Conservation (phyloP, 2,113 vertebrate species). For the Ploceus nigricollis region DNA sequence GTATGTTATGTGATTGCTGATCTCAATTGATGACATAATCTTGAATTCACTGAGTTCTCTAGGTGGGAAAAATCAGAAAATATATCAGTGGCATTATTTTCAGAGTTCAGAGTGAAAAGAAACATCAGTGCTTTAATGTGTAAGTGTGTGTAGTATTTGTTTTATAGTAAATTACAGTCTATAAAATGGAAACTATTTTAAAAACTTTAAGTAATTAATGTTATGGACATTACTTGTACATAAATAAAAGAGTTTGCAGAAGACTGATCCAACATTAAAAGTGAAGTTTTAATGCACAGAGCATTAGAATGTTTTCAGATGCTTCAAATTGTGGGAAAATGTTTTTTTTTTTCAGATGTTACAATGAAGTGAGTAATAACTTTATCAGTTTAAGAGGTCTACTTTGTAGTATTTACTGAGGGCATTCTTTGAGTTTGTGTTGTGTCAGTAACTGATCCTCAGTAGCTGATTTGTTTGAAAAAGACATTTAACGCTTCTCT, state of each 20-base stretch:
- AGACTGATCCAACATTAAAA: background rate
- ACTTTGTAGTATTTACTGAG: background rate
- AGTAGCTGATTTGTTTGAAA: background rate
- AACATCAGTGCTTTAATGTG: conserved; percentile 9
- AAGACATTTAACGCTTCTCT: background rate
- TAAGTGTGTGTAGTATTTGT: background rate
- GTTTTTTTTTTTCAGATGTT: background rate
- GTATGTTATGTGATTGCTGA: background rate
- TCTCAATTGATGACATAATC: conserved; percentile 29
- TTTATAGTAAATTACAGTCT: background rate
- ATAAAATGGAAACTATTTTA: background rate
- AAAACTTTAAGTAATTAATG: background rate
- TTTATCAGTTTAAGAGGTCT: background rate
- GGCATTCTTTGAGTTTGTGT: background rate
- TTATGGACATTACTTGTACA: background rate
- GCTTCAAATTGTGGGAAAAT: background rate
- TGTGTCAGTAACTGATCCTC: background rate
- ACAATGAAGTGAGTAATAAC: background rate
- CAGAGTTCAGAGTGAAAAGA: background rate
- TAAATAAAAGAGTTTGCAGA: background rate
- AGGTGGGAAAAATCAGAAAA: conserved; percentile 1
- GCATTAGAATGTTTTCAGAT: background rate
- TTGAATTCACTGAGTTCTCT: conserved; percentile 36
- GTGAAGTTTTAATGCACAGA: background rate
- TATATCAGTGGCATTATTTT: background rate